A percentile compares a stretch with the other conserved stretches of the same genome.
Evolutionary conservation across 2,797 vertebrate genomes (phyloP).

Genomic region (Sebastes glaucus): DNA sequence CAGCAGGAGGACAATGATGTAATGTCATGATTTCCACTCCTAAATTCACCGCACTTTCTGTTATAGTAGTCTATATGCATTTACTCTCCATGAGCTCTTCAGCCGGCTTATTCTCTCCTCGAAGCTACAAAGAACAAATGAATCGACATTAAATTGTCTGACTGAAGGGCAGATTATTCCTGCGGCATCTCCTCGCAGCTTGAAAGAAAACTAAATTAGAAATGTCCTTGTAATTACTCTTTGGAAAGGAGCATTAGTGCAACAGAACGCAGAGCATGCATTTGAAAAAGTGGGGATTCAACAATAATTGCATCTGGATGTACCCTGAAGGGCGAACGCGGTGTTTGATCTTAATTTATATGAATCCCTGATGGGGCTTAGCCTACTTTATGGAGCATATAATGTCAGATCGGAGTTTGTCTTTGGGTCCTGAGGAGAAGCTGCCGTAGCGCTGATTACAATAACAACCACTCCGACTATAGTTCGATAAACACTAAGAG

Average conservation of each 20-base stretch:
- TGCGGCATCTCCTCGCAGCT: constrained; percentile 8
- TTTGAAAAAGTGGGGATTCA: constrained; percentile 21
- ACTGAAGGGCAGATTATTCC: constrained; percentile 30
- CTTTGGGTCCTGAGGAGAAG: constrained; percentile 17
- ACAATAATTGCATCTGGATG: constrained; percentile 44
- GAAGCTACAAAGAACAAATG: background rate
- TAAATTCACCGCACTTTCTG: background rate
- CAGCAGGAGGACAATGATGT: background rate
- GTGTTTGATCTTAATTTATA: constrained; percentile 51
- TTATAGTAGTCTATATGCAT: background rate
- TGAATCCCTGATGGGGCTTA: constrained; percentile 37
- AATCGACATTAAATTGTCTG: constrained; percentile 7
- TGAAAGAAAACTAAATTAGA: constrained; percentile 25
- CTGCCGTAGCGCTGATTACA: background rate
- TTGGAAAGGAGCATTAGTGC: constrained; percentile 13
- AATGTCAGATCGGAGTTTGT: constrained; percentile 22
- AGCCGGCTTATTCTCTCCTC: background rate
- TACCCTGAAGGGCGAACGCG: constrained; percentile 22
- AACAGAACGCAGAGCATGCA: constrained; percentile 4
- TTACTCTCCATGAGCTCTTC: background rate
- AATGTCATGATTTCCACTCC: background rate
- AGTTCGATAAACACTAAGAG: background rate
- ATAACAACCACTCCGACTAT: background rate
- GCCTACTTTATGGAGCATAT: constrained; percentile 42
- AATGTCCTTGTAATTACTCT: constrained; percentile 40